A percentile compares a stretch with the other conserved stretches of the same genome.
phyloP scores from a whole-genome alignment of 30 jellyfish, hydroid and myxozoan genomes.

The Aurelia sp. region DNA sequence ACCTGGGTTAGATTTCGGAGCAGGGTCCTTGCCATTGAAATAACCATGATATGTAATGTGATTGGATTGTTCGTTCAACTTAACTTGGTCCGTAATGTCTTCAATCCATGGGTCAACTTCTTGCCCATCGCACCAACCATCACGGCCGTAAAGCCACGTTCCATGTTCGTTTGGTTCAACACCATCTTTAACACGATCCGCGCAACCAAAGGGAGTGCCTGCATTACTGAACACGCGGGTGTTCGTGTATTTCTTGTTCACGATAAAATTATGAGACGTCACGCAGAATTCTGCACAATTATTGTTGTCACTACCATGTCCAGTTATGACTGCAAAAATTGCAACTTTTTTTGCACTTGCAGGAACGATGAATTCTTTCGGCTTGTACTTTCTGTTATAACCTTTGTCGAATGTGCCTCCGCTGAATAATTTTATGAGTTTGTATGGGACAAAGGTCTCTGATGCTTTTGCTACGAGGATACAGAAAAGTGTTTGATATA shows the following conservation, averaged over 20 bases:
- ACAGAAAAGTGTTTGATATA: too few species aligned
- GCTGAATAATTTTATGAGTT: constrained; percentile 63
- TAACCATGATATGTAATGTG: constrained; percentile 75
- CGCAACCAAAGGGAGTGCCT: constrained; percentile 98
- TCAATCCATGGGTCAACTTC: constrained; percentile 98
- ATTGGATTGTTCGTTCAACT: constrained; percentile 53
- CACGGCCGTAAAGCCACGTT: constrained; percentile 98
- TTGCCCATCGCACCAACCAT: constrained; percentile 99
- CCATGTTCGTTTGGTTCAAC: constrained; percentile 99
- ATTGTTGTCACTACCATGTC: constrained; percentile 99
- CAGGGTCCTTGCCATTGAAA: constrained; percentile 95
- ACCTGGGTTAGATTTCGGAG: constrained; percentile 88
- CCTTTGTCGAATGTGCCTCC: constrained; percentile 93
- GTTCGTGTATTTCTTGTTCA: constrained; percentile 73
- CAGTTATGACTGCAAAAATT: constrained; percentile 85
- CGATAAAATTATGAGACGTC: constrained; percentile 86
- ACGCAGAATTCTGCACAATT: constrained; percentile 99
- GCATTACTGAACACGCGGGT: constrained; percentile 93
- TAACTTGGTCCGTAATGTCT: constrained; percentile 90
- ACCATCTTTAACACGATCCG: constrained; percentile 93
- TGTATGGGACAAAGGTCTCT: constrained; percentile 68
- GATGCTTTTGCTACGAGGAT: constrained; percentile 31
- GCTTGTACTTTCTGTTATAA: constrained; percentile 78
- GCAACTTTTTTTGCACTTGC: constrained; percentile 73
- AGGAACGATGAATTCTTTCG: constrained; percentile 75